Conservation (phyloP, 2,113 vertebrate genomes). For the Motacilla tschutschensis region DNA sequence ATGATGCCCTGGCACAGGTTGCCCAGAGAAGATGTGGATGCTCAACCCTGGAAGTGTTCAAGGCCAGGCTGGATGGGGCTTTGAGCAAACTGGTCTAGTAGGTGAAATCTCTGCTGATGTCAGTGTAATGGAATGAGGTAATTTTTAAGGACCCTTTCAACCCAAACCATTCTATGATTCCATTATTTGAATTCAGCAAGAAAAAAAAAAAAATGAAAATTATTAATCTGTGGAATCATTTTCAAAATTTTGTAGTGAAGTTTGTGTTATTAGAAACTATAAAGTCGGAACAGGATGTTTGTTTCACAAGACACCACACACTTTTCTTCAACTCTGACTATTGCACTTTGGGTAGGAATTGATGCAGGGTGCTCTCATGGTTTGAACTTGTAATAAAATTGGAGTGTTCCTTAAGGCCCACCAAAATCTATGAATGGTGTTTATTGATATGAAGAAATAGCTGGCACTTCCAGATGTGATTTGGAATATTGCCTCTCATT, state of each 20-base stretch:
- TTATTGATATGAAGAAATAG: neutral
- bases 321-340: neutral
- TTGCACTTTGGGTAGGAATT: neutral
- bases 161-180: neutral
- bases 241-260: neutral
- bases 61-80: neutral
- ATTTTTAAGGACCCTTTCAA: neutral
- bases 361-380: neutral
- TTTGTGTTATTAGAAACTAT: neutral
- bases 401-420: neutral
- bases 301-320: neutral
- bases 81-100: neutral
- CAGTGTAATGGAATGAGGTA: fast-evolving
- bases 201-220: neutral
- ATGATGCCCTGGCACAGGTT: neutral
- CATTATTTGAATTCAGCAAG: neutral
- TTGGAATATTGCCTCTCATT: neutral
- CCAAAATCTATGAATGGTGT: neutral
- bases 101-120: fast-evolving
- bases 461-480: neutral
- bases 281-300: neutral
- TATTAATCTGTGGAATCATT: neutral
- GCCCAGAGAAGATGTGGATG: neutral
- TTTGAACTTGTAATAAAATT: neutral
- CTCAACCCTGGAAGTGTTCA: neutral